phyloP scores from a whole-genome alignment of 92 coral and sea anemone species.

The Pocillopora grandis region DNA sequence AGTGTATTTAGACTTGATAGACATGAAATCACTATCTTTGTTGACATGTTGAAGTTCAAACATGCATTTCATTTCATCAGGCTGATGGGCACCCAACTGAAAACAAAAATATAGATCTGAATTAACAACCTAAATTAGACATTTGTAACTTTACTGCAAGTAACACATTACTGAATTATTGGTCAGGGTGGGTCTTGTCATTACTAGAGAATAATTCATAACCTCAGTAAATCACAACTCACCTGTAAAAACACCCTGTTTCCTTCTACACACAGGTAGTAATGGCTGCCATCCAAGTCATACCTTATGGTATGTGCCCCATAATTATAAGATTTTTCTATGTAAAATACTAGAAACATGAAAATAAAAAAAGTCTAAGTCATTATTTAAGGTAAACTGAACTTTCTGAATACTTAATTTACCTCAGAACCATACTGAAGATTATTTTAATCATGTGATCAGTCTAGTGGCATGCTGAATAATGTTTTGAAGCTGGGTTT shows the following conservation, averaged over 20 bases:
- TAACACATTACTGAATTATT: too few relatives aligned
- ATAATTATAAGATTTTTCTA: not conserved
- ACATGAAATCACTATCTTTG: not conserved
- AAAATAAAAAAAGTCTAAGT: not conserved
- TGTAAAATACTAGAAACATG: not conserved
- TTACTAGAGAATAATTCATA: too few relatives aligned
- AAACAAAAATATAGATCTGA: not conserved
- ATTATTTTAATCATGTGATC: not conserved
- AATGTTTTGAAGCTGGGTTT: too few relatives aligned
- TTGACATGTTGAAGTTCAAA: not conserved
- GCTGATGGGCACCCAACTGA: not conserved
- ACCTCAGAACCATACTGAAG: not conserved
- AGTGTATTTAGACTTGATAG: conserved; percentile 10
- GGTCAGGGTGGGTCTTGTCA: too few relatives aligned
- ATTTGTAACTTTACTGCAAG: too few relatives aligned
- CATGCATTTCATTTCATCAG: not conserved
- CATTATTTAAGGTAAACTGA: too few relatives aligned
- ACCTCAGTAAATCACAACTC: not conserved
- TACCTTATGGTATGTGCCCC: not conserved
- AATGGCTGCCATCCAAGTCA: not conserved
- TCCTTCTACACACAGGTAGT: conserved; percentile 15
- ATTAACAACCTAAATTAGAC: too few relatives aligned
- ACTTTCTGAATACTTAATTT: too few relatives aligned
- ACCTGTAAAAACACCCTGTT: conserved; percentile 5
- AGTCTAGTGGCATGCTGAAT: too few relatives aligned